Percentiles rank a stretch among this genome's conserved stretches.
These are phyloP conservation scores for Lydus trimaculatus DNA, from an alignment of 2,888 invertebrate genomes.

Conservation along the genomic window DNA sequence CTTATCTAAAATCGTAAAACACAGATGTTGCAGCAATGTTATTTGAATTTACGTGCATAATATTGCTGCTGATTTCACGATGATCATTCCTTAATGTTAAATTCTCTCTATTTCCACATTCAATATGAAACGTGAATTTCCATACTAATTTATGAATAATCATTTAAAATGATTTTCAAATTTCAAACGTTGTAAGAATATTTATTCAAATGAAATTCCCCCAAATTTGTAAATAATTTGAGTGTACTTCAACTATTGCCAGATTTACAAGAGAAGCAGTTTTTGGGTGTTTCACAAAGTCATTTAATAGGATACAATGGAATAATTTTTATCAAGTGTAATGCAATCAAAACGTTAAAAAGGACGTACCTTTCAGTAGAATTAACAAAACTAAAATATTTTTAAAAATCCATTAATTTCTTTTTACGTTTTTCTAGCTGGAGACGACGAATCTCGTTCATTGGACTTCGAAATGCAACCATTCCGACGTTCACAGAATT, in stretches of 20 bases:
- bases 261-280: too few species aligned
- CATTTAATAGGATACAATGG: neutral
- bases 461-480: constrained; percentile 69
- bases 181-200: neutral
- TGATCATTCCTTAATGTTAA: constrained; percentile 8
- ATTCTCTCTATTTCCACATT: constrained; percentile 8
- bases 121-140: constrained; percentile 8
- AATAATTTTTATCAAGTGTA: neutral
- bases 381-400: too few species aligned
- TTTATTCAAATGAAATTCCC: neutral
- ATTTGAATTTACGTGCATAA: constrained; percentile 13
- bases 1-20: constrained; percentile 6
- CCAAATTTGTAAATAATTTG: neutral
- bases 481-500: constrained; percentile 64
- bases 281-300: too few species aligned
- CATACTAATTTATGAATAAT: constrained; percentile 11
- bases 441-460: constrained; percentile 75
- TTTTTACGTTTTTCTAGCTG: constrained; percentile 50
- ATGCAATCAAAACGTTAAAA: too few species aligned
- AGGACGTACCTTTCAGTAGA: too few species aligned
- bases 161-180: neutral
- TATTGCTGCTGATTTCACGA: constrained; percentile 10
- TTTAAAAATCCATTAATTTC: neutral
- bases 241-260: neutral
- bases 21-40: constrained; percentile 8